These are phyloP conservation scores for Cerastis rubricosa DNA, from an alignment of 2,888 invertebrate genomes.

Conservation along the genomic window DNA sequence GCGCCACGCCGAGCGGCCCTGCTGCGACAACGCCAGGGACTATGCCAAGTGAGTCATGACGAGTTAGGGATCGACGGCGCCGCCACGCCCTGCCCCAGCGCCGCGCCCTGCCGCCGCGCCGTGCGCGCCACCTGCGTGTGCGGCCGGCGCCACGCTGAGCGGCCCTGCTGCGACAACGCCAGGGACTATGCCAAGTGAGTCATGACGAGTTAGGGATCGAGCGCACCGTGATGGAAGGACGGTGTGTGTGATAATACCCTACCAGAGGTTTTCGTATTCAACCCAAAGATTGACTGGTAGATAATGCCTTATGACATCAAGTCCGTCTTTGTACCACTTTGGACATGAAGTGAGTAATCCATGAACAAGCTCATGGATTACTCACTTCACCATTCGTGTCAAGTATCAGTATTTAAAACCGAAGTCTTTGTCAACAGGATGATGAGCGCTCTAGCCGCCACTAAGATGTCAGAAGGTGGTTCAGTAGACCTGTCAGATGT, in stretches of 20 bases:
- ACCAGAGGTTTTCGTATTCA: too few relatives aligned
- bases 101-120: slow-evolving; percentile 93
- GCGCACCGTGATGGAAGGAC: too few relatives aligned
- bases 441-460: slow-evolving; percentile 94
- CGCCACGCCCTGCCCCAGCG: slow-evolving; percentile 93
- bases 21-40: too few relatives aligned
- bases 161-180: slow-evolving; percentile 94
- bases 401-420: neutral
- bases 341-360: slow-evolving; percentile 17
- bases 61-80: too few relatives aligned
- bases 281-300: too few relatives aligned
- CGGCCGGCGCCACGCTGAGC: slow-evolving; percentile 93
- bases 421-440: slow-evolving; percentile 84
- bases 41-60: too few relatives aligned
- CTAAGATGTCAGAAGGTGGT: slow-evolving; percentile 95
- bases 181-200: slow-evolving; percentile 89
- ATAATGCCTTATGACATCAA: too few relatives aligned
- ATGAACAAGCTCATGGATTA: slow-evolving; percentile 11
- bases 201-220: too few relatives aligned
- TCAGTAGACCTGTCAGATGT: slow-evolving; percentile 94
- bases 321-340: neutral
- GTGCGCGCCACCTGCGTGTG: slow-evolving; percentile 96
- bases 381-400: neutral
- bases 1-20: too few relatives aligned
- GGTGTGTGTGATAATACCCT: too few relatives aligned